phyloP scores from a whole-genome alignment of 53 echinoderm and acorn worm species.

The Luidia sarsii region DNA sequence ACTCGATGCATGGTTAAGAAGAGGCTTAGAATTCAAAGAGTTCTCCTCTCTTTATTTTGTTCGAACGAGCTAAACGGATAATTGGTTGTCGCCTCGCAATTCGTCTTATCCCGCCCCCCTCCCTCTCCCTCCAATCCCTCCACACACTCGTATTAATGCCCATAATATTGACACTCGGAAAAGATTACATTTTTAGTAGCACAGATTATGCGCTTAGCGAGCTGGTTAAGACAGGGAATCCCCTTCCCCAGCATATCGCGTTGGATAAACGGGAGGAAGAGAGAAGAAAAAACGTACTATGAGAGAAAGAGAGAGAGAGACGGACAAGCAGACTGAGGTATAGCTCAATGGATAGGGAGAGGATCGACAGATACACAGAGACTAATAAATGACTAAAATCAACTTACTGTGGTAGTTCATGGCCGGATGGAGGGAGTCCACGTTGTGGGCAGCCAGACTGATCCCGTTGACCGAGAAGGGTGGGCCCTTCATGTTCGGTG shows the following conservation, averaged over 20 bases:
- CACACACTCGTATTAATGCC: neutral
- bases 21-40: too few species aligned
- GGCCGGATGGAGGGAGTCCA: constrained; percentile 88
- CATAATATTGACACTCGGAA: constrained; percentile 42
- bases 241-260: too few species aligned
- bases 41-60: too few species aligned
- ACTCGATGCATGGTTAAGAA: too few species aligned
- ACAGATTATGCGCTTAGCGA: neutral
- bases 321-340: too few species aligned
- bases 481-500: constrained; percentile 58
- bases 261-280: too few species aligned
- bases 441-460: constrained; percentile 87
- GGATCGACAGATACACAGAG: too few species aligned
- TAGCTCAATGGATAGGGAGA: neutral
- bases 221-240: neutral
- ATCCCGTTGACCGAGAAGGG: constrained; percentile 94
- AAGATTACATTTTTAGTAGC: constrained; percentile 23
- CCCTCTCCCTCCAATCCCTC: too few species aligned
- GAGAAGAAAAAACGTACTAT: too few species aligned
- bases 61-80: constrained; percentile 31
- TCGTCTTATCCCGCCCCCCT: constrained; percentile 38
- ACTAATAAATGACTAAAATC: too few species aligned
- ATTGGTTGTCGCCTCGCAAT: constrained; percentile 9
- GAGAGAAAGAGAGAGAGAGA: too few species aligned
- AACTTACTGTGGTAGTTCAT: constrained; percentile 96